phyloP scores from a whole-genome alignment of 2,113 vertebrate species.

The Labeo rohita region DNA sequence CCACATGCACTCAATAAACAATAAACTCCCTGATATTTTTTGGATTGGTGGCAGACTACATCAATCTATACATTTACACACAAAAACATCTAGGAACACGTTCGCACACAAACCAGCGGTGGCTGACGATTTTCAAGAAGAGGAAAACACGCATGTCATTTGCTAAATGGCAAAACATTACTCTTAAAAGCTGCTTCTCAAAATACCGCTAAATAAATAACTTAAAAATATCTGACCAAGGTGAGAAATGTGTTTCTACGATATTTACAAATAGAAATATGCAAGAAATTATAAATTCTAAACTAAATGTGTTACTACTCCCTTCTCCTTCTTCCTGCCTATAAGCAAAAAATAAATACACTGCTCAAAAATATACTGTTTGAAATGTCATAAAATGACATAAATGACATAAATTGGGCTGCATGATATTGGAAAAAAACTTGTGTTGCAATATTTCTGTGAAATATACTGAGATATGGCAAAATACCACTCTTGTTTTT shows the following conservation, averaged over 20 bases:
- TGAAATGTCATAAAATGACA: not conserved
- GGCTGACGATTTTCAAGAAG: not conserved
- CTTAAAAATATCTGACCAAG: not conserved
- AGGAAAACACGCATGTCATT: not conserved
- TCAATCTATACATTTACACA: not conserved
- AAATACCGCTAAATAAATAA: not conserved
- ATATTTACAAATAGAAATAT: not conserved
- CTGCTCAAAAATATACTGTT: not conserved
- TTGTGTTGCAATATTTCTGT: not conserved
- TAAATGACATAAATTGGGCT: not conserved
- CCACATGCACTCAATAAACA: conserved; percentile 13
- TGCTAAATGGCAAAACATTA: not conserved
- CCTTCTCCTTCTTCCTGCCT: no score
- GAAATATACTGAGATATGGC: not conserved
- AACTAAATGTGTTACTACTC: not conserved
- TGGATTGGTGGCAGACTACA: not conserved
- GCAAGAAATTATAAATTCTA: not conserved
- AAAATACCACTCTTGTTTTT: not conserved
- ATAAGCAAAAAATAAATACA: no score
- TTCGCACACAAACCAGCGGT: not conserved
- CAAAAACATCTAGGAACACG: not conserved
- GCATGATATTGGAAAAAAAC: not conserved
- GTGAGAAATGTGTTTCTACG: not conserved
- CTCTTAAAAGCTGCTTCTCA: not conserved
- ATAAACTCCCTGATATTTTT: conserved; percentile 14